These are phyloP conservation scores for Hecatera dysodea DNA, from an alignment of 2,888 invertebrate genomes.

Conservation along the genomic window DNA sequence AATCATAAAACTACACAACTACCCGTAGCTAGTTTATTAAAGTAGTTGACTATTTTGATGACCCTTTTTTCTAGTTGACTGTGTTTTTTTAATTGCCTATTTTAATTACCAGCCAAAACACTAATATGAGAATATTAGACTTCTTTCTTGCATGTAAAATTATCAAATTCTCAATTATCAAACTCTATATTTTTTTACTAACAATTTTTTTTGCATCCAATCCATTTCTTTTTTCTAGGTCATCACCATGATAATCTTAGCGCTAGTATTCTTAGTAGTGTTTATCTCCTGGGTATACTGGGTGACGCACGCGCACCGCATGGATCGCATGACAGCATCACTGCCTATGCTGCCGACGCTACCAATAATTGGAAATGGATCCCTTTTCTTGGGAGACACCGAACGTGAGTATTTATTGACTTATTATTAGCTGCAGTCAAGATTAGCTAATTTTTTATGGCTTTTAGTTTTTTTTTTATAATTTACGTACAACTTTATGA, in stretches of 20 bases:
- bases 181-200: not conserved
- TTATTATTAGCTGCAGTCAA: not conserved
- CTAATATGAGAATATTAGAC: no score
- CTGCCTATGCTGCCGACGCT: constrained; percentile 75
- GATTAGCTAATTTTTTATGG: no score
- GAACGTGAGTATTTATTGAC: constrained; percentile 73
- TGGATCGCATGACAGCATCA: constrained; percentile 76
- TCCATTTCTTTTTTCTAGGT: constrained; percentile 35
- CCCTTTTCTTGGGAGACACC: constrained; percentile 81
- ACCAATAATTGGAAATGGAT: constrained; percentile 81
- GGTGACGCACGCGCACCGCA: constrained; percentile 65
- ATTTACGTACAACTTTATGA: not conserved
- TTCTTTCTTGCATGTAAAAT: no score
- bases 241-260: constrained; percentile 75
- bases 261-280: constrained; percentile 63
- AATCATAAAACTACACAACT: not conserved
- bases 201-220: not conserved
- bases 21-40: not conserved
- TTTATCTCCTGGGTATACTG: constrained; percentile 75
- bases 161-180: not conserved
- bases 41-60: not conserved
- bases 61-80: no score
- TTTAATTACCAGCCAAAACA: no score
- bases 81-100: no score
- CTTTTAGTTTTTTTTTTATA: not conserved